Evolutionary conservation across 2,797 vertebrate species (phyloP), one percentile per base, ranked within the genome.

Genomic region (Otolemur crassicaudatus): DNA sequence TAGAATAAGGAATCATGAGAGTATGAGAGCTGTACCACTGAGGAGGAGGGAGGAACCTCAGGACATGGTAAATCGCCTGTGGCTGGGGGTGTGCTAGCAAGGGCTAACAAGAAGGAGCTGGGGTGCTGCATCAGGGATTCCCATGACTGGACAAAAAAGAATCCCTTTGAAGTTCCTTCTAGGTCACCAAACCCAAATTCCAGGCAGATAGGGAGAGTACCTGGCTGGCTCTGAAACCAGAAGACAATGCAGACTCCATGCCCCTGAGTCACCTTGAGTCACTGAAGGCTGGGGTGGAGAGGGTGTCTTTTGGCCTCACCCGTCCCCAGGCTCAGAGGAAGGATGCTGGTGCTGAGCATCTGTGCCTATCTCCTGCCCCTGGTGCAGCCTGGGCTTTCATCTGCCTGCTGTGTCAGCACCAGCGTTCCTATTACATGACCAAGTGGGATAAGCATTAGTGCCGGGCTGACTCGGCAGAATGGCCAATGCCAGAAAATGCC

Each of bases 371-470:
- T 86, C 67, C 58, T 46, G 12, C 65, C 61, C 49, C 27, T 19
- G 53, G 70, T 77, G 63, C 93, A 96, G 95, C 80, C 90, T 58
- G 37, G 84, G 34, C 93, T 88, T 77, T 69, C 0, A 40, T 72
- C 97, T 94, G 90, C 77, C 69, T 93, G 94, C 97, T 94, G 81
- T 0, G 34, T 97, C 97, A 96, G 93, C 96, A 91, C 29, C 65
- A 20, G 27, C 0, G 75, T 94, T 96, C 95, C 92, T 92, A 65
- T 97, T 96, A 95, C 31, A 92, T 80, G 96, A 95, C 75, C 96
- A 90, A 94, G 80, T 91, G 91, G 96, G 97, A 94, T 97, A 92
- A 96, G 92, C 95, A 88, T 94, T 95, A 94, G 82, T 0, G 29
- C 69, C 22, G 73, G 69, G 93, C 97, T 96, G 96, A 97, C 83